These are phyloP conservation scores for Calonectris borealis DNA, from an alignment of 2,113 vertebrate species.

Conservation along the genomic window DNA sequence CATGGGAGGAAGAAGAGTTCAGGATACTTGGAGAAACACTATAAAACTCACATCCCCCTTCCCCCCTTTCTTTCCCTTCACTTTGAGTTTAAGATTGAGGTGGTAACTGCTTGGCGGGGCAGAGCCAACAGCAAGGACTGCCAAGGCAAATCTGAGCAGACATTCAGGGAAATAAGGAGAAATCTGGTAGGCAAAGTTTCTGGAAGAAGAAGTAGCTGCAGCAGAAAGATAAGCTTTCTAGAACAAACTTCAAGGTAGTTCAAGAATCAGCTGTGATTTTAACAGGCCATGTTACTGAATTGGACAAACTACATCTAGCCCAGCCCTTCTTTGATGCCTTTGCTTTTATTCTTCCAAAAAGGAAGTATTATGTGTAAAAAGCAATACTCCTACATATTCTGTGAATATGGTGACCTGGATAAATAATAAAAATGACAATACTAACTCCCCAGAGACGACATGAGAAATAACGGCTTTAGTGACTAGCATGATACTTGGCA, in stretches of 20 bases:
- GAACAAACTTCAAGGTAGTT: neutral
- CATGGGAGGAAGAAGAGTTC: neutral
- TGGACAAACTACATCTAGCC: neutral
- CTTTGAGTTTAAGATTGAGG: neutral
- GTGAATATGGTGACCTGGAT: neutral
- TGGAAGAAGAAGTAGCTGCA: neutral
- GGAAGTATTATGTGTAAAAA: neutral
- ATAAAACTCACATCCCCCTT: neutral
- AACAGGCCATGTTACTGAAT: neutral
- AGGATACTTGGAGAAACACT: neutral
- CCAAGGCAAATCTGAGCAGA: neutral
- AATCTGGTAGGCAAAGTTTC: neutral
- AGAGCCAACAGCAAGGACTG: neutral
- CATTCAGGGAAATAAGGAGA: neutral
- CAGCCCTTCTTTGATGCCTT: neutral
- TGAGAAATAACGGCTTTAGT: neutral
- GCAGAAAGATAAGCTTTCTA: neutral
- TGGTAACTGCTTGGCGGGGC: neutral
- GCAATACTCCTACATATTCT: neutral
- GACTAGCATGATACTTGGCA: neutral
- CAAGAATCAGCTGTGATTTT: neutral
- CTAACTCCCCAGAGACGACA: neutral
- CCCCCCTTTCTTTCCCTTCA: neutral
- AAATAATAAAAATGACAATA: neutral
- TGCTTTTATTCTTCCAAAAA: neutral